Conservation (phyloP, 2,888 invertebrate genomes). For the Drosophila nr. perissopoda region DNA sequence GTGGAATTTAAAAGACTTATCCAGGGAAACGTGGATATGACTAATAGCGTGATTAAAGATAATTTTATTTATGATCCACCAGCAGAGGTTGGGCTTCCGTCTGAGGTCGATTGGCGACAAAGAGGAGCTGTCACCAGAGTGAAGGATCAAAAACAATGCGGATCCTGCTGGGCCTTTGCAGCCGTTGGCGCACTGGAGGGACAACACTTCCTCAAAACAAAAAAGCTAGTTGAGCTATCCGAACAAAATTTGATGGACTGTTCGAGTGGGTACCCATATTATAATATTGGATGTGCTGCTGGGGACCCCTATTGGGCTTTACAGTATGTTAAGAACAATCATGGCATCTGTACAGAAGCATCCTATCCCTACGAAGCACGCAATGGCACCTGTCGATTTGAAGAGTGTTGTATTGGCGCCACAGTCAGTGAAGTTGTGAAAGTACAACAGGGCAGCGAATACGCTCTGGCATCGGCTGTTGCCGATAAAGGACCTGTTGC, state of each 20-base stretch:
- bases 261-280: slow-evolving; percentile 86
- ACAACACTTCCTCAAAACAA: slow-evolving; percentile 92
- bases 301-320: too few relatives aligned
- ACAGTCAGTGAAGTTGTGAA: too few relatives aligned
- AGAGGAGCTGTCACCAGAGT: too few relatives aligned
- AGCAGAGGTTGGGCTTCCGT: too few relatives aligned
- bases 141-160: slow-evolving; percentile 86
- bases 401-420: too few relatives aligned
- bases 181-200: slow-evolving; percentile 95
- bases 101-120: too few relatives aligned
- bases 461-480: too few relatives aligned
- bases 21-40: slow-evolving; percentile 54
- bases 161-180: slow-evolving; percentile 97
- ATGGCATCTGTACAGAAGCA: too few relatives aligned
- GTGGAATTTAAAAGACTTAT: slow-evolving; percentile 88
- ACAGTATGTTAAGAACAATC: slow-evolving; percentile 87
- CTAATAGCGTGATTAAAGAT: slow-evolving; percentile 8
- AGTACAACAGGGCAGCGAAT: too few relatives aligned
- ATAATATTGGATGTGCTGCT: slow-evolving; percentile 95
- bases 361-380: too few relatives aligned
- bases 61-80: too few relatives aligned
- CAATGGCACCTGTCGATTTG: rapidly evolving
- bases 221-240: slow-evolving; percentile 91
- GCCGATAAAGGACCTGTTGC: rapidly evolving
- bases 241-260: slow-evolving; percentile 92